Evolutionary conservation across 1,140 invertebrate species (phyloP).

Genomic region (Zophobas morio): DNA sequence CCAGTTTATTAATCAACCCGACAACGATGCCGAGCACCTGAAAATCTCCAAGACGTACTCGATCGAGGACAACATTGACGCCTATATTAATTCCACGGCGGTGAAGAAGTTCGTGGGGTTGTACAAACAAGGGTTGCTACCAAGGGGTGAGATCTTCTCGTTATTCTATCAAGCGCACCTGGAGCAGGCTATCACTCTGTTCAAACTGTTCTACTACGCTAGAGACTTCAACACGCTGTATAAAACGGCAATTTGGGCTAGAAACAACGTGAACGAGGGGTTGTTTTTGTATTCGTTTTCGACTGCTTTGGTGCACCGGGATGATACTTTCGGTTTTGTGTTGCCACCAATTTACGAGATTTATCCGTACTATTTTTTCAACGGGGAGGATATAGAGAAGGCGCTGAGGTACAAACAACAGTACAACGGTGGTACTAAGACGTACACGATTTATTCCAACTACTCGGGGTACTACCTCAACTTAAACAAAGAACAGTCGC

Average conservation of each 20-base stretch:
- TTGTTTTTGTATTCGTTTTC: constrained; percentile 76
- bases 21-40: constrained; percentile 62
- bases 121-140: constrained; percentile 66
- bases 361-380: constrained; percentile 76
- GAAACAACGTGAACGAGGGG: constrained; percentile 75
- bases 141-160: constrained; percentile 66
- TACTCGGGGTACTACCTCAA: constrained; percentile 70
- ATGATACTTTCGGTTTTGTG: constrained; percentile 72
- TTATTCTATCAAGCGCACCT: constrained; percentile 70
- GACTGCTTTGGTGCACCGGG: constrained; percentile 74
- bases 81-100: constrained; percentile 68
- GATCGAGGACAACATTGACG: constrained; percentile 70
- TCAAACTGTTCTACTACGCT: constrained; percentile 74
- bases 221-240: constrained; percentile 77
- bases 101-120: constrained; percentile 48
- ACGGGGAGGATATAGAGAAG: constrained; percentile 71
- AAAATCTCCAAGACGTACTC: constrained; percentile 71
- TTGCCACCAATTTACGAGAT: constrained; percentile 79
- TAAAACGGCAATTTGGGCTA: constrained; percentile 76
- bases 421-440: constrained; percentile 57
- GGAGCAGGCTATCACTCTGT: constrained; percentile 72
- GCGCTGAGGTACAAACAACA: constrained; percentile 72
- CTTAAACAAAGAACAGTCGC: constrained; percentile 64
- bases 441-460: constrained; percentile 70
- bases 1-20: constrained; percentile 72